Conservation (phyloP, 2,113 vertebrate genomes). For the Sphaerodactylus townsendi region DNA sequence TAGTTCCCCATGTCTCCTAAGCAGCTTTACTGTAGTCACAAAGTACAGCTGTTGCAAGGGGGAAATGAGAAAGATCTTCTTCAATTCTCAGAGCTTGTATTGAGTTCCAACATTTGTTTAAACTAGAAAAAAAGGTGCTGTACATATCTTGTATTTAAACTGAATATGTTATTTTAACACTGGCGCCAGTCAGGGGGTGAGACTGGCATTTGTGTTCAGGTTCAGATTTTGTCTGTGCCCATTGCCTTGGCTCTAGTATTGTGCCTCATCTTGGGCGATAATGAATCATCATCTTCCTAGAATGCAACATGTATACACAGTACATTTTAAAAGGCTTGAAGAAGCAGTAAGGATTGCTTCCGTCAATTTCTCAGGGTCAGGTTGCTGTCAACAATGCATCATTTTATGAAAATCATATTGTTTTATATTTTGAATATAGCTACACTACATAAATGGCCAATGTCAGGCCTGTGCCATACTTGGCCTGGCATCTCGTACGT, state of each 20-base stretch:
- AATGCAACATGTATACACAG: too few relatives aligned
- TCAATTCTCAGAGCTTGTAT: too few relatives aligned
- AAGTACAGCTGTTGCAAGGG: too few relatives aligned
- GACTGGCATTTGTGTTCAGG: not conserved
- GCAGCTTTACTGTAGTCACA: too few relatives aligned
- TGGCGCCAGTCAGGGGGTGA: not conserved
- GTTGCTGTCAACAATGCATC: not conserved
- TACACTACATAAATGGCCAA: too few relatives aligned
- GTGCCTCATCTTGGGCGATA: not conserved
- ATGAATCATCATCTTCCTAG: not conserved
- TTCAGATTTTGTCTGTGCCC: not conserved
- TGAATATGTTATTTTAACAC: not conserved
- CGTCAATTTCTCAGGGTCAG: not conserved
- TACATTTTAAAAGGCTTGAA: not conserved
- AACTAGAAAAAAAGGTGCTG: conserved; percentile 1
- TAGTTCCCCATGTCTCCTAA: too few relatives aligned
- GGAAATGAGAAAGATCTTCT: too few relatives aligned
- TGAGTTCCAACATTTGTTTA: not conserved
- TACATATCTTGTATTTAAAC: not conserved
- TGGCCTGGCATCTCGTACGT: too few relatives aligned
- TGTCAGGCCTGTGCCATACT: too few relatives aligned
- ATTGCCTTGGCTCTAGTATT: too few relatives aligned
- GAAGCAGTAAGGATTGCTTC: too few relatives aligned
- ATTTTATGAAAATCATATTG: not conserved
- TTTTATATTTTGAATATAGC: not conserved